phyloP scores from a whole-genome alignment of 2,113 vertebrate species.

The Cebus imitator region DNA sequence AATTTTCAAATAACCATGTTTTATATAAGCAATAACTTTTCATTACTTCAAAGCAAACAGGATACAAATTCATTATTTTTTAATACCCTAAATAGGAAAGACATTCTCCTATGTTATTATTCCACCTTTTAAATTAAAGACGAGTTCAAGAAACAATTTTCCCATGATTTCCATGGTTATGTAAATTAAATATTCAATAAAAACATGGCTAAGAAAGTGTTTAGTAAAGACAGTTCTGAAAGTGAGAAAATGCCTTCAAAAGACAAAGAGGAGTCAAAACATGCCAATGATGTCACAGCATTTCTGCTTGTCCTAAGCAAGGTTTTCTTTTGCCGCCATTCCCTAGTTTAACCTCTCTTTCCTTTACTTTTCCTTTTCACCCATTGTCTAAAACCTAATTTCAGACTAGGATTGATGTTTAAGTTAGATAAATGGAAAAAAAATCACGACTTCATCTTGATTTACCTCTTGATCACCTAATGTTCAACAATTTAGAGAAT shows the following conservation, averaged over 20 bases:
- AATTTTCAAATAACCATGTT: neutral
- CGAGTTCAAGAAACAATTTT: neutral
- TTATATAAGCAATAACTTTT: neutral
- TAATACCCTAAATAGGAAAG: neutral
- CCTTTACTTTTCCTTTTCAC: neutral
- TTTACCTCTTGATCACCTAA: neutral
- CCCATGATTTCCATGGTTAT: neutral
- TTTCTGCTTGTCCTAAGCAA: neutral
- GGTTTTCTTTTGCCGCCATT: neutral
- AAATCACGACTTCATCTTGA: conserved; percentile 24
- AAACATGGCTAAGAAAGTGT: neutral
- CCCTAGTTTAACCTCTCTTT: neutral
- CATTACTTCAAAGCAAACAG: neutral
- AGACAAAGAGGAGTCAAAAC: neutral
- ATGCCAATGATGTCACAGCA: neutral
- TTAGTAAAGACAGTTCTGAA: neutral
- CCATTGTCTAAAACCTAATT: neutral
- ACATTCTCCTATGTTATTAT: neutral
- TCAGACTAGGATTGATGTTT: neutral
- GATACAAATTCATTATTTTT: neutral
- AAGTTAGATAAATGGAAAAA: conserved; percentile 12
- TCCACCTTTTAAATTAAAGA: neutral
- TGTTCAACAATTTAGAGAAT: neutral
- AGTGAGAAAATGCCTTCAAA: neutral
- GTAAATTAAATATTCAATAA: neutral